phyloP scores from a whole-genome alignment of 2,888 invertebrate genomes.

The Neocrepidodera transversa region DNA sequence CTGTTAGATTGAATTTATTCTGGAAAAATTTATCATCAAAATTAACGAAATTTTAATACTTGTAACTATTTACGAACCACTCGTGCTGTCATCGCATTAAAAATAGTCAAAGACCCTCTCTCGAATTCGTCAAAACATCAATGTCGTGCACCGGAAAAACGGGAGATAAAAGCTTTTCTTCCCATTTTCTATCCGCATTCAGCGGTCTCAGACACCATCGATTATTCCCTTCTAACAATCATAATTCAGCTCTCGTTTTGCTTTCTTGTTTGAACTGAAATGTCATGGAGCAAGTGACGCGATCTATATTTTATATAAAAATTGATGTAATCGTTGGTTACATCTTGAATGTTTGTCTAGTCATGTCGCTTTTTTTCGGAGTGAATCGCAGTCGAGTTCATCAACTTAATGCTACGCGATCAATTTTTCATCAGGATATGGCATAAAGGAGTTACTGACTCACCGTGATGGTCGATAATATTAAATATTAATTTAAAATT shows the following conservation, averaged over 20 bases:
- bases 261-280: constrained; percentile 10
- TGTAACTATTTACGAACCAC: no score
- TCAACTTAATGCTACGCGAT: not conserved
- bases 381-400: not conserved
- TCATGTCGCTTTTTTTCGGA: not conserved
- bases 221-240: constrained; percentile 2
- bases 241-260: not conserved
- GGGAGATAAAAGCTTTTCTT: constrained; percentile 8
- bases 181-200: constrained; percentile 1
- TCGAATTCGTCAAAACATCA: constrained; percentile 6
- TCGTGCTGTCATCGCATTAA: constrained; percentile 2
- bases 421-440: constrained; percentile 1
- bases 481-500: no score
- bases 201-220: not conserved
- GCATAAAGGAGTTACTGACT: no score
- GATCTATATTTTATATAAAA: constrained; percentile 6
- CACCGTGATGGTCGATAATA: no score
- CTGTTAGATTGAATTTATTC: no score
- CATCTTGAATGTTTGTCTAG: constrained; percentile 8
- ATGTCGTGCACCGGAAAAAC: not conserved
- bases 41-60: no score
- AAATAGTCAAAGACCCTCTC: not conserved
- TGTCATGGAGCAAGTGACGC: not conserved
- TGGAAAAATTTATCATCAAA: no score
- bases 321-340: constrained; percentile 14